phyloP scores from a whole-genome alignment of 2,888 invertebrate genomes.

The Bombyx huttoni region DNA sequence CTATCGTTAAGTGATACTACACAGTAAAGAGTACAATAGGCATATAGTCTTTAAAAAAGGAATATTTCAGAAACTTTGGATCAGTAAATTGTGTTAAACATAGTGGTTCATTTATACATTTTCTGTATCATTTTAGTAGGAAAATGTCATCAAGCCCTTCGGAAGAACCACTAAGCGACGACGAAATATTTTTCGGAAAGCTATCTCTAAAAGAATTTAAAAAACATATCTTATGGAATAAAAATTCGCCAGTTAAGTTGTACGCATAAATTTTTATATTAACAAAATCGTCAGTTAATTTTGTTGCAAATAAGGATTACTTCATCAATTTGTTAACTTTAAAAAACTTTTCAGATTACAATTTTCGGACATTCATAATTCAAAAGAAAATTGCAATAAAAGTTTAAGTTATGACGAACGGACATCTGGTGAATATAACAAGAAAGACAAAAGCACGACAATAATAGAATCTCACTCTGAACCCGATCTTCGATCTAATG shows the following conservation, averaged over 20 bases:
- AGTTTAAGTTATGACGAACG: background rate
- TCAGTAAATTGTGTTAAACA: too few relatives aligned
- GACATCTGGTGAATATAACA: conserved; percentile 6
- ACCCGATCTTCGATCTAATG: conserved; percentile 27
- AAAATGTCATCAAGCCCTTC: background rate
- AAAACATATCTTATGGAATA: conserved; percentile 24
- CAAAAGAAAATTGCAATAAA: background rate
- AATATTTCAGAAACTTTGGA: too few relatives aligned
- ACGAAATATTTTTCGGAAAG: conserved; percentile 42
- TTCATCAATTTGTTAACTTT: conserved; percentile 2
- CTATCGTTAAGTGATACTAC: too few relatives aligned
- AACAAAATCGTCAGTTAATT: conserved; percentile 15
- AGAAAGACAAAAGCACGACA: conserved; percentile 25
- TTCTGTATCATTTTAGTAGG: background rate
- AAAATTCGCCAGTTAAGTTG: conserved; percentile 17
- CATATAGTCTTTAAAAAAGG: too few relatives aligned
- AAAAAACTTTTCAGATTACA: background rate
- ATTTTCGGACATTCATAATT: background rate
- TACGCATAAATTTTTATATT: too few relatives aligned
- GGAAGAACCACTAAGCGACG: conserved; percentile 24
- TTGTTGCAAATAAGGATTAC: background rate
- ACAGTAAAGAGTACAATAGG: too few relatives aligned
- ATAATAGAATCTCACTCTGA: conserved; percentile 45
- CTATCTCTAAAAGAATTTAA: conserved; percentile 40
- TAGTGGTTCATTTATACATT: background rate